Conservation (phyloP, 2,113 vertebrate genomes). For the Myanophis thanlyinensis region DNA sequence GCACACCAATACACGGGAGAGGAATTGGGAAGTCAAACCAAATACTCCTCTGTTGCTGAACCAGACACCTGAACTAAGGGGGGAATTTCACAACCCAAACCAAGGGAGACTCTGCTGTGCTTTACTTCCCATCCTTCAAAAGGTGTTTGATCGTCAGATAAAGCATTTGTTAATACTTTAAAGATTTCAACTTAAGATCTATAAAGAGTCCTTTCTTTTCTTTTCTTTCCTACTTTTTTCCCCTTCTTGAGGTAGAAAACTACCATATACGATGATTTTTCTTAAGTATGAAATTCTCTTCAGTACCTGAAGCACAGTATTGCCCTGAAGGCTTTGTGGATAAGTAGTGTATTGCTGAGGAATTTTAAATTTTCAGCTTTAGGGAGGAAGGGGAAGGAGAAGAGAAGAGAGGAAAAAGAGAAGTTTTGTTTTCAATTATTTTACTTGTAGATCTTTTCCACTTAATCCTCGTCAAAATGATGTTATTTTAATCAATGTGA, state of each 20-base stretch:
- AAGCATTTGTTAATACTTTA: constrained; percentile 71
- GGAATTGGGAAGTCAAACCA: constrained; percentile 20
- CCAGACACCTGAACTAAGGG: constrained; percentile 23
- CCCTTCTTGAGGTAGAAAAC: constrained; percentile 40
- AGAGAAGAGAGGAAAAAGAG: not conserved
- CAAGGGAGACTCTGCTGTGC: constrained; percentile 34
- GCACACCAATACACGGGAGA: not conserved
- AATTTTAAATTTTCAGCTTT: not conserved
- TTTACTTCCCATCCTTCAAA: constrained; percentile 62
- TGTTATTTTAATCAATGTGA: constrained; percentile 35
- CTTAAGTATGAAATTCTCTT: constrained; percentile 53
- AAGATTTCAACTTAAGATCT: constrained; percentile 63
- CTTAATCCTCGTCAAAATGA: constrained; percentile 1
- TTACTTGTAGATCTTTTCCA: constrained; percentile 26
- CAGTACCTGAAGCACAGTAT: constrained; percentile 9
- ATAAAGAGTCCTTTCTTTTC: constrained; percentile 49
- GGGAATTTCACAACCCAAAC: constrained; percentile 39
- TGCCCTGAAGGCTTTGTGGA: constrained; percentile 27
- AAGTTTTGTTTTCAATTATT: constrained; percentile 27
- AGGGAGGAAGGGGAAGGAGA: constrained; percentile 1
- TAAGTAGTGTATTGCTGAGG: constrained; percentile 10
- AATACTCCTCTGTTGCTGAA: constrained; percentile 5
- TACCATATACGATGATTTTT: constrained; percentile 58
- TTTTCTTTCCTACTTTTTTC: constrained; percentile 15
- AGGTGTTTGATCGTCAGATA: constrained; percentile 67